A percentile compares a stretch with the other conserved stretches of the same genome.
These are phyloP conservation scores for Drosophila ironensis DNA, from an alignment of 1,140 invertebrate genomes.

Conservation along the genomic window DNA sequence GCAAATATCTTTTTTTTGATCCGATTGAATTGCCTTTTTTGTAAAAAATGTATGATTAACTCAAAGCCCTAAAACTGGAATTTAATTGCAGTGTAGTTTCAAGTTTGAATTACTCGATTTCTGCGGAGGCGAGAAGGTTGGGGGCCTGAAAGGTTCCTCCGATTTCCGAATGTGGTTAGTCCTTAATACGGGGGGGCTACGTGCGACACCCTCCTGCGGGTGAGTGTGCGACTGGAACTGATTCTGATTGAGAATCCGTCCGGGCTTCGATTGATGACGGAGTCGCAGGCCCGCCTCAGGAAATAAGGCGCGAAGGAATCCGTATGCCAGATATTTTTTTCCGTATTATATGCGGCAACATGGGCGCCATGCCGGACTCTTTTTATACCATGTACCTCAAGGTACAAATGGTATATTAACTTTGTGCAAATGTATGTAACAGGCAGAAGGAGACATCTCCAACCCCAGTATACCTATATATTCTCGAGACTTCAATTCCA, in stretches of 20 bases:
- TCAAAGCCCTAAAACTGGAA: no score
- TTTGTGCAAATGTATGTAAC: no score
- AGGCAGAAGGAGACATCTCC: no score
- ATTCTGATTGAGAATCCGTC: constrained; percentile 52
- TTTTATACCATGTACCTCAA: no score
- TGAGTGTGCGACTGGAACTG: constrained; percentile 14
- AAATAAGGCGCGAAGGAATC: constrained; percentile 11
- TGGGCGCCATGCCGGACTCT: constrained; percentile 17
- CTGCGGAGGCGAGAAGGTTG: background rate
- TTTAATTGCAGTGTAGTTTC: background rate
- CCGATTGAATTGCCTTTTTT: no score
- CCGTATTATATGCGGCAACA: background rate
- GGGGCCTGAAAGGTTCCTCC: background rate
- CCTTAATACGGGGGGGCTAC: constrained; percentile 1
- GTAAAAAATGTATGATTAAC: no score
- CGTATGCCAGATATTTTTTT: background rate
- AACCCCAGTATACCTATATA: no score
- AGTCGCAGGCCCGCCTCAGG: constrained; percentile 2
- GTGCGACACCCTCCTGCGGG: constrained; percentile 1
- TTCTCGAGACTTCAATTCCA: no score
- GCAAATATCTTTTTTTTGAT: no score
- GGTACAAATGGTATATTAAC: no score
- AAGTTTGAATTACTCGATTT: background rate
- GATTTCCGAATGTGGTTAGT: constrained; percentile 29
- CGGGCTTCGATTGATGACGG: constrained; percentile 21